A percentile compares a stretch with the other conserved stretches of the same genome.
These are phyloP conservation scores for Megalonaias nervosa DNA, from an alignment of 1,140 invertebrate species.

Conservation along the genomic window DNA sequence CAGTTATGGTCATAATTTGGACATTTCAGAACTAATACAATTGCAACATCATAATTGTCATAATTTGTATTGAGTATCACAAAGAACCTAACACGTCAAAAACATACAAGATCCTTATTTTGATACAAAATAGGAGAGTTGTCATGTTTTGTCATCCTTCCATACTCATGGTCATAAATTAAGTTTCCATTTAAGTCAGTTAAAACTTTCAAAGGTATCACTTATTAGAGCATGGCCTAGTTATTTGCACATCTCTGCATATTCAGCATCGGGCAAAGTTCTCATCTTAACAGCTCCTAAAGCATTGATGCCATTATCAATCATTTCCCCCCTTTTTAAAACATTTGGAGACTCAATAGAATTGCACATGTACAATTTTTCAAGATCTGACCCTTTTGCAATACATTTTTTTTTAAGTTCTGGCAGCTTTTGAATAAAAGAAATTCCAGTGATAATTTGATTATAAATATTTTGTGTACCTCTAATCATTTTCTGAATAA, in stretches of 20 bases:
- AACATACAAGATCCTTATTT: background rate
- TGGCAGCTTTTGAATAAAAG: constrained; percentile 18
- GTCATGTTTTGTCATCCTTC: constrained; percentile 27
- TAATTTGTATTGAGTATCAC: constrained; percentile 11
- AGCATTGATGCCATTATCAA: background rate
- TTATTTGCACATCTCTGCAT: background rate
- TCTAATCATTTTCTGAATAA: constrained; percentile 13
- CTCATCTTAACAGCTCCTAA: constrained; percentile 1
- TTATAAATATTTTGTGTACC: constrained; percentile 25
- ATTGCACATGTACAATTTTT: constrained; percentile 11
- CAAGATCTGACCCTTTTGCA: background rate
- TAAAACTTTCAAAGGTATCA: constrained; percentile 14
- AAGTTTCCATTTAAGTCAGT: constrained; percentile 1
- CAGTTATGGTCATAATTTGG: constrained; percentile 1
- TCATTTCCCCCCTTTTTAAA: constrained; percentile 6
- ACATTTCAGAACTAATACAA: constrained; percentile 9
- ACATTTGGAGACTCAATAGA: constrained; percentile 3
- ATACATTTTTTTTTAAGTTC: constrained; percentile 22
- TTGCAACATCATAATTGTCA: background rate
- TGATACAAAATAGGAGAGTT: constrained; percentile 19
- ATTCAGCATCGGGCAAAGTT: background rate
- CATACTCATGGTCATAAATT: constrained; percentile 24
- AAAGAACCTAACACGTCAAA: background rate
- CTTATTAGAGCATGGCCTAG: constrained; percentile 6
- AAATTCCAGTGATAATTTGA: constrained; percentile 21